Evolutionary conservation across 2,888 invertebrate species (phyloP).

Genomic region (Heliconius ismenius): DNA sequence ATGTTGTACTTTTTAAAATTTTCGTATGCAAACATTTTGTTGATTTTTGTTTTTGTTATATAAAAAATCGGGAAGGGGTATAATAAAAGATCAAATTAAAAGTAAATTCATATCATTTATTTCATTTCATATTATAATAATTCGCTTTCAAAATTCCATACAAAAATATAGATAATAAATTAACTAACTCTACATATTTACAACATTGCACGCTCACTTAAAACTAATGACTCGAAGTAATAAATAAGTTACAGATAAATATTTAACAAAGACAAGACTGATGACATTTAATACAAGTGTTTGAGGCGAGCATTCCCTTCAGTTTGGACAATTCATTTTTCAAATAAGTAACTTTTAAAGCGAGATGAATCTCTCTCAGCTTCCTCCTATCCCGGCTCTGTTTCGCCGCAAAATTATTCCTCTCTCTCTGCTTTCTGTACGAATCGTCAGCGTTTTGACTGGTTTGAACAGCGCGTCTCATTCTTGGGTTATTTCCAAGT

Average conservation of each 20-base stretch:
- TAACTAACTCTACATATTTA: constrained; percentile 38
- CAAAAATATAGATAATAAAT: constrained; percentile 30
- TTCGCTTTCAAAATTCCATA: neutral
- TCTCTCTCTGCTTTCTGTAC: constrained; percentile 92
- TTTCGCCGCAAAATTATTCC: constrained; percentile 98
- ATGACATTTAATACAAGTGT: constrained; percentile 41
- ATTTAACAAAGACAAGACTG: constrained; percentile 38
- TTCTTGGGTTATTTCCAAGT: constrained; percentile 85
- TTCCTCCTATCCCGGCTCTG: constrained; percentile 94
- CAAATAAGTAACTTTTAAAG: constrained; percentile 91
- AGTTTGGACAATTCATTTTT: constrained; percentile 58
- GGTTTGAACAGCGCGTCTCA: constrained; percentile 83
- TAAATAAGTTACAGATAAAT: constrained; percentile 4
- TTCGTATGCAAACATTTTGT: too few species aligned
- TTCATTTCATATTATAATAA: neutral
- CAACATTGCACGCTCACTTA: constrained; percentile 41
- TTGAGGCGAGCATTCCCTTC: constrained; percentile 53
- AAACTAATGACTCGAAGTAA: constrained; percentile 27
- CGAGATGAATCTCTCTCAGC: constrained; percentile 95
- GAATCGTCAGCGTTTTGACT: constrained; percentile 84
- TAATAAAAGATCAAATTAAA: neutral
- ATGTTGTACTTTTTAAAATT: too few species aligned
- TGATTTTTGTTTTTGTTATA: too few species aligned
- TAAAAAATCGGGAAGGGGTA: neutral
- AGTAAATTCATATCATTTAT: constrained; percentile 14